Base-by-base conservation (phyloP, 2,888 invertebrate species). In the Acronicta leporina region DNA sequence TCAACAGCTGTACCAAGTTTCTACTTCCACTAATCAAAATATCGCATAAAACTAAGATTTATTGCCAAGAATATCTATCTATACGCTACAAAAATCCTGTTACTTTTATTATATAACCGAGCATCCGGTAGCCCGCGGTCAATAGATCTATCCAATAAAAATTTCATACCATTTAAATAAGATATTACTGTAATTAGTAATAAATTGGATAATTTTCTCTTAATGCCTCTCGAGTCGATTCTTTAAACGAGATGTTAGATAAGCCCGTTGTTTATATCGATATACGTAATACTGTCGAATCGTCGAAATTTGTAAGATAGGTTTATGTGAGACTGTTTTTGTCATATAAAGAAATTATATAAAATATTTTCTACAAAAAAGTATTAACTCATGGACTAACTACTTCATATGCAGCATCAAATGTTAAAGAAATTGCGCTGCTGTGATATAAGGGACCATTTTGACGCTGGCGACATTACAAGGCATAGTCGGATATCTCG, bases 131-230 rank as follows among this genome's bases (percentile, higher is more conserved):
- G 51, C 38, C 14, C 20, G 43, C 44, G 30, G 54, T 33, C 53
- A 67, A 65, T 68, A 55, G 48, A 58, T 64, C 30, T 43, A 59
- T 56, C 56, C 56, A 66, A 80, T 80, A 75, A 75, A 71, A 78
- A 74, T 72, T 70, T 75, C 71, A 74, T 80, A 77, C 63, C 63
- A 68, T 70, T 74, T 70, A 69, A 77, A 75, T 80, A 71, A 67
- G 77, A 77, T 77, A 76, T 77, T 77, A 76, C 71, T 50, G 73
- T 78, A 79, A 82, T 83, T 74, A 79, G 59, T 74, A 73, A 68
- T 72, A 67, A 75, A 77, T 81, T 76, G 67, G 72, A 71, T 71
- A 68, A 63, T 68, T 59, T 61, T 73, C 63, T 61, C 54, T 25
- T 50, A 47, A 53, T 58, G 61, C 63, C 45, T 65, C 44, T 56